Base-by-base conservation (phyloP, 2,888 invertebrate species). In the Cactoblastis cactorum region DNA sequence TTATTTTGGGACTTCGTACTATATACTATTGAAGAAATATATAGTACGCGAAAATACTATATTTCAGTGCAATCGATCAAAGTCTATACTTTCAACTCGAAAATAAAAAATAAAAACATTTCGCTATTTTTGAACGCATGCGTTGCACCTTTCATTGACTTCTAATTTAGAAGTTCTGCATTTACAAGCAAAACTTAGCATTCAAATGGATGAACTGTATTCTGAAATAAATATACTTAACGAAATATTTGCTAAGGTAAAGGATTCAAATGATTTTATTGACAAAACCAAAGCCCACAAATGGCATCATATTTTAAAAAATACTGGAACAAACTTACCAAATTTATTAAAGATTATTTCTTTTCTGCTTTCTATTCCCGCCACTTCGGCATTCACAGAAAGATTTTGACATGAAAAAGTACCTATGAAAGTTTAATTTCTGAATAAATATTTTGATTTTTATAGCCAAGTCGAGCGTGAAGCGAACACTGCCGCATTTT, bases 371-470 rank as follows among this genome's bases (percentile, higher is more conserved):
- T 56, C 55, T 39, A 45, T 57, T 57, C 52, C 53, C 43, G 58
- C 54, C 34, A 58, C 55, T 8, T 56, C 54, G 45, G 54, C 54
- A 34, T 58, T 58, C 28, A 58, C 46, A 34, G 54, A 55, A 53
- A 51, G 53, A n/a, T n/a, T n/a, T n/a, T n/a, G n/a, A n/a, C n/a
- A n/a, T n/a, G n/a, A n/a, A n/a, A n/a, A n/a, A n/a, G n/a, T n/a
- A n/a, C n/a, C n/a, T n/a, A n/a, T n/a, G n/a, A n/a, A n/a, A n/a
- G n/a, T n/a, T n/a, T n/a, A n/a, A n/a, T n/a, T n/a, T n/a, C n/a
- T n/a, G n/a, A n/a, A n/a, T n/a, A n/a, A n/a, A n/a, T n/a, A n/a
- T n/a, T n/a, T n/a, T n/a, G n/a, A n/a, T n/a, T n/a, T n/a, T n/a
- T n/a, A n/a, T n/a, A n/a, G n/a, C n/a, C n/a, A n/a, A n/a, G n/a